These are phyloP conservation scores for Arothron firmamentum DNA, from an alignment of 2,113 vertebrate genomes.

Conservation along the genomic window DNA sequence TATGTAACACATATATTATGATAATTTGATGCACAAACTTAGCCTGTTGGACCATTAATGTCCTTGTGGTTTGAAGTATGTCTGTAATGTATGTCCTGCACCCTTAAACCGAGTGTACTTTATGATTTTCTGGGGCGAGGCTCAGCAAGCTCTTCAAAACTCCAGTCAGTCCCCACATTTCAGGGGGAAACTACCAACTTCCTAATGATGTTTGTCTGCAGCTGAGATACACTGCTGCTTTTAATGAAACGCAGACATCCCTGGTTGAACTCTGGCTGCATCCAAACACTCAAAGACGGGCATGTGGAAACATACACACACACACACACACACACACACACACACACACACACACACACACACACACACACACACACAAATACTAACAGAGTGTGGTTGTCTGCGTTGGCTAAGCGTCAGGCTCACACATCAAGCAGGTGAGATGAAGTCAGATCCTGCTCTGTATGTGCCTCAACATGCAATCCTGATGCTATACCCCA, in stretches of 20 bases:
- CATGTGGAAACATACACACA: neutral
- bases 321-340: slow-evolving; percentile 47
- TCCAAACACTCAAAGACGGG: slow-evolving; percentile 32
- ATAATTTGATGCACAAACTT: slow-evolving; percentile 53
- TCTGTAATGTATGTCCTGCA: slow-evolving; percentile 32
- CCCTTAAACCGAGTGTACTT: slow-evolving; percentile 29
- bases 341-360: slow-evolving; percentile 17
- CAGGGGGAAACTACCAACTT: slow-evolving; percentile 24
- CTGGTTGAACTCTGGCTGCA: slow-evolving; percentile 58
- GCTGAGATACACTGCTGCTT: slow-evolving; percentile 36
- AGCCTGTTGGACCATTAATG: slow-evolving; percentile 44
- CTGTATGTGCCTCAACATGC: slow-evolving; percentile 46
- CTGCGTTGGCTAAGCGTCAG: slow-evolving; percentile 25
- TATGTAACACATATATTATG: slow-evolving; percentile 50
- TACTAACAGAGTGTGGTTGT: neutral
- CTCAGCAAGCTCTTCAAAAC: slow-evolving; percentile 23
- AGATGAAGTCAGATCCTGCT: slow-evolving; percentile 49
- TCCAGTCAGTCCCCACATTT: slow-evolving; percentile 49
- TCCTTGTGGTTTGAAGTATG: slow-evolving; percentile 38
- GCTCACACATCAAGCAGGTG: slow-evolving; percentile 43
- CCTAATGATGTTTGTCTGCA: slow-evolving; percentile 48
- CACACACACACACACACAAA: slow-evolving; percentile 15
- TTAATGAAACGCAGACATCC: slow-evolving; percentile 60
- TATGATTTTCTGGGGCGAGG: slow-evolving; percentile 21
- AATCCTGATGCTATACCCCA: slow-evolving; percentile 23